Evolutionary conservation across 64 coral and sea anemone species (phyloP).

Genomic region (Astreopora myriophthalma): DNA sequence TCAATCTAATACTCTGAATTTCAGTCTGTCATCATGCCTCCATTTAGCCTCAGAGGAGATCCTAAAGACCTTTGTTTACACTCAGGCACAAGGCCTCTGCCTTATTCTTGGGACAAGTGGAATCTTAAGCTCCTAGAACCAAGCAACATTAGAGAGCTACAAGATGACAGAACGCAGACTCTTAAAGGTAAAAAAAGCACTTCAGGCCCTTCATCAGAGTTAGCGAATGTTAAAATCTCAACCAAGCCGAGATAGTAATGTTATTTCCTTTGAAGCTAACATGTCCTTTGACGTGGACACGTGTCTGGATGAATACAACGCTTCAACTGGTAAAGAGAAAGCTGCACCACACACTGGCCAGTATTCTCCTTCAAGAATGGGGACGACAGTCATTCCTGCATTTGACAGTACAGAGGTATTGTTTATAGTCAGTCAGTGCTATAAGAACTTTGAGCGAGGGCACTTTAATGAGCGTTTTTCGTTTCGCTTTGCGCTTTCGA

Average conservation of each 20-base stretch:
- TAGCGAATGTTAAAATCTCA: too few relatives aligned
- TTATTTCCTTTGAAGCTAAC: conserved; percentile 53
- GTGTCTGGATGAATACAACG: conserved; percentile 48
- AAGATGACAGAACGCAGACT: conserved; percentile 85
- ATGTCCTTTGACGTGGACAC: conserved; percentile 87
- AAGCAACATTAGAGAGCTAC: conserved; percentile 76
- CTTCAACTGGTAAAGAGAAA: conserved; percentile 54
- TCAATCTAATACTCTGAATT: too few relatives aligned
- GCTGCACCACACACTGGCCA: neutral
- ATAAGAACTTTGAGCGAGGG: too few relatives aligned
- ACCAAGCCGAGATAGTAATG: neutral
- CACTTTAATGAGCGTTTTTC: too few relatives aligned
- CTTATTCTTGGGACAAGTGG: conserved; percentile 91
- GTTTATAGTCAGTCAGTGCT: neutral
- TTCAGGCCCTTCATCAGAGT: too few relatives aligned
- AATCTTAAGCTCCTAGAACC: conserved; percentile 87
- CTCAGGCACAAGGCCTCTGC: conserved; percentile 77
- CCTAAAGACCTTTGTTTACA: neutral
- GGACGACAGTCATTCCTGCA: neutral
- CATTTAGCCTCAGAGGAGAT: neutral
- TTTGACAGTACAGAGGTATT: neutral
- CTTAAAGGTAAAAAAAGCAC: conserved; percentile 70
- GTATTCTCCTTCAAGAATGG: conserved; percentile 43
- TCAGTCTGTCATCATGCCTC: too few relatives aligned
- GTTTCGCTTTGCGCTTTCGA: too few relatives aligned